Base-by-base conservation (phyloP, 2,113 vertebrate species). In the Etia nguti region DNA sequence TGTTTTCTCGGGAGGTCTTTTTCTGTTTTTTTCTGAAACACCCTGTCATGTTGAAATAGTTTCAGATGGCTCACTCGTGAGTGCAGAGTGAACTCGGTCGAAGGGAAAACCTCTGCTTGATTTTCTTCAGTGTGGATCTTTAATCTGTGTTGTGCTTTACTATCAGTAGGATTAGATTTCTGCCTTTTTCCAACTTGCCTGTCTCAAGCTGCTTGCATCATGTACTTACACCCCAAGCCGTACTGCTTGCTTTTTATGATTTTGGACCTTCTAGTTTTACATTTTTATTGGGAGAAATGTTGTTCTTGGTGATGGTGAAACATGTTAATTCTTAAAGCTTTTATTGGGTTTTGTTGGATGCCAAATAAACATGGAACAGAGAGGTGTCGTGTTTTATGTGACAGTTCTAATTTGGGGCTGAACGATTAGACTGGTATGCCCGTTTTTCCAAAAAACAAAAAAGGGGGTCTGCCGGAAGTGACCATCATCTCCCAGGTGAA, bases 281-380 rank as follows among this genome's bases (percentile, higher is more conserved):
- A 84, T 94, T 97, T 96, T 97, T 96, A 96, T 92, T 95, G 88
- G 90, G 90, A 93, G 87, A 94, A 84, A 65, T 91, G 93, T 34
- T 92, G 88, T 93, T 96, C 93, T 90, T 88, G 96, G 95, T 96
- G 96, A 92, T 93, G 93, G 95, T 96, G 89, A 77, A 91, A 94
- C 86, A 86, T 95, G 90, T 92, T 94, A 65, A 93, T 94, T 96
- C 95, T 96, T 95, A 96, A 96, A 93, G 90, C 90, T 97, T 97
- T 97, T 97, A 97, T 85, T 96, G 87, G 60, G 91, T 95, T 97
- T 96, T 94, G 94, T 97, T 96, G 93, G 90, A 94, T 94, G 90
- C 88, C 89, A 95, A 97, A 96, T 97, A 97, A 97, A 97, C 60
- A 55, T 91, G 75, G 89, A 93, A 91, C 48, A 91, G n/a, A 88